These are phyloP conservation scores for Geotrupes spiniger DNA, from an alignment of 2,888 invertebrate species.

Conservation along the genomic window DNA sequence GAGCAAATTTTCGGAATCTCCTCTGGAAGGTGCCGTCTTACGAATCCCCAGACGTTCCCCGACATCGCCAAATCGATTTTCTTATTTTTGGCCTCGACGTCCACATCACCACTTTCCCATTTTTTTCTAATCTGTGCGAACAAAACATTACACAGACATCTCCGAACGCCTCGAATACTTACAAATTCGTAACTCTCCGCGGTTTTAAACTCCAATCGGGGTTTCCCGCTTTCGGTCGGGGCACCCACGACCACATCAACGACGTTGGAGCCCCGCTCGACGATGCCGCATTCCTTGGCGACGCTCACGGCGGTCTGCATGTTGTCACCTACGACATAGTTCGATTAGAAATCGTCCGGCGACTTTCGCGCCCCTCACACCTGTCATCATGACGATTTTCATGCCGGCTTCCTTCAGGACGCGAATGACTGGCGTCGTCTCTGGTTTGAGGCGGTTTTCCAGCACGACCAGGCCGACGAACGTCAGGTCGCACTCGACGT, in stretches of 20 bases:
- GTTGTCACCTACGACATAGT: constrained; percentile 65
- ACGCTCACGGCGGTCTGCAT: constrained; percentile 91
- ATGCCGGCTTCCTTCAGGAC: constrained; percentile 80
- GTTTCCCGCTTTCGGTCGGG: not conserved
- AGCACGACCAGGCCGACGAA: constrained; percentile 88
- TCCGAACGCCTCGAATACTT: too few relatives aligned
- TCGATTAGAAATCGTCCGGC: not conserved
- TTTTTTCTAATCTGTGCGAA: too few relatives aligned
- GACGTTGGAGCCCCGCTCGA: constrained; percentile 30
- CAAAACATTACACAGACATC: too few relatives aligned
- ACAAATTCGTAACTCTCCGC: too few relatives aligned
- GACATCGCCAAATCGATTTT: constrained; percentile 36
- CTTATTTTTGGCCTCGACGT: not conserved
- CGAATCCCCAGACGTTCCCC: constrained; percentile 69
- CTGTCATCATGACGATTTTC: constrained; percentile 94
- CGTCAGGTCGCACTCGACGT: constrained; percentile 76
- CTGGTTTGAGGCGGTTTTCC: constrained; percentile 90
- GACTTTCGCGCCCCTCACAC: too few relatives aligned
- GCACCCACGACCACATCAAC: constrained; percentile 31
- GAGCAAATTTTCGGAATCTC: constrained; percentile 65
- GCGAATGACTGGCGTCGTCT: constrained; percentile 76
- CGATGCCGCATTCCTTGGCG: constrained; percentile 84
- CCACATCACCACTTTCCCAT: not conserved
- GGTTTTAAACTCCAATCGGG: not conserved
- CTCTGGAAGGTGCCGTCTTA: constrained; percentile 68